Evolutionary conservation across 2,888 invertebrate genomes (phyloP).

Genomic region (Erebia aethiops): DNA sequence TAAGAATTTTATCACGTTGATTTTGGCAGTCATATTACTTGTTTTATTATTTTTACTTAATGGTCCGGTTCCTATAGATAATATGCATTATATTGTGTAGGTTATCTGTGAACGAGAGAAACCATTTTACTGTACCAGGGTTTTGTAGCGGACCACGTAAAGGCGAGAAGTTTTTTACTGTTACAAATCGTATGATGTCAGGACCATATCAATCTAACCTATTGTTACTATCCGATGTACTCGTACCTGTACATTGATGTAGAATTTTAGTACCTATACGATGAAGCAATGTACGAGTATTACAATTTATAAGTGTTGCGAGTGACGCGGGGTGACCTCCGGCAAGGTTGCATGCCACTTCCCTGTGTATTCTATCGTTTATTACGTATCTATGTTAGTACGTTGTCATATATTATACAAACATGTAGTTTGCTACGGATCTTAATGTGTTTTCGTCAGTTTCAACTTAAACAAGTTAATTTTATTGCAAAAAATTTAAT

Average conservation of each 20-base stretch:
- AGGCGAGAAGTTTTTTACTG: too few relatives aligned
- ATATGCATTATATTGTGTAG: too few relatives aligned
- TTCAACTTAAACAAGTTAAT: conserved; percentile 10
- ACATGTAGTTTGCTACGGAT: conserved; percentile 29
- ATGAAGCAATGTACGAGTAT: conserved; percentile 61
- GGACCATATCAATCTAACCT: too few relatives aligned
- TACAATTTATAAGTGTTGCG: conserved; percentile 67
- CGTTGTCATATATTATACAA: conserved; percentile 50
- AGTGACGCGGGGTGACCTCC: conserved; percentile 77
- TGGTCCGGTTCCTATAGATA: too few relatives aligned
- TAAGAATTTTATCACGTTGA: too few relatives aligned
- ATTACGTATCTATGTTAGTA: conserved; percentile 54
- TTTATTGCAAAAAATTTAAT: background rate
- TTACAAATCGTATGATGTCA: too few relatives aligned
- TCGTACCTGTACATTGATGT: conserved; percentile 47
- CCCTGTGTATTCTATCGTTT: conserved; percentile 75
- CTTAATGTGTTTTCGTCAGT: background rate
- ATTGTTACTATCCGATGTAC: conserved; percentile 46
- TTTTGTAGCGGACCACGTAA: too few relatives aligned
- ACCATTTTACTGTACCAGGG: too few relatives aligned
- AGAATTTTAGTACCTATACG: conserved; percentile 49
- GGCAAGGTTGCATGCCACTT: conserved; percentile 77
- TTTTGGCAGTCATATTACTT: too few relatives aligned
- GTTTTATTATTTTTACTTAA: too few relatives aligned
- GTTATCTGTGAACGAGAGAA: too few relatives aligned